These are phyloP conservation scores for Rhagoletis pomonella DNA, from an alignment of 1,140 invertebrate species.

Conservation along the genomic window DNA sequence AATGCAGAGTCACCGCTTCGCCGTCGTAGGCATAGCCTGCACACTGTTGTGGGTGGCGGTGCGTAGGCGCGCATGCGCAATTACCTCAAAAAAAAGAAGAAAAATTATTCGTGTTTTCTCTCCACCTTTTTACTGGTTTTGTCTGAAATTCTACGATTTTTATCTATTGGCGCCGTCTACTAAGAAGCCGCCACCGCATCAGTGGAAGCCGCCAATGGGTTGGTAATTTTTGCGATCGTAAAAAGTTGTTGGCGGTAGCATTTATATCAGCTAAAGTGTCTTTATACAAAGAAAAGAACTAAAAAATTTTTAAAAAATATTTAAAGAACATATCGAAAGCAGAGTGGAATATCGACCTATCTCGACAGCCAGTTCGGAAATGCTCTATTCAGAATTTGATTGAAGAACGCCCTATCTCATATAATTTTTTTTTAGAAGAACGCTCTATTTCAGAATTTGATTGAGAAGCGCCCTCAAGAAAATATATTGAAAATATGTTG, in stretches of 20 bases:
- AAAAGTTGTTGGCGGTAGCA: background rate
- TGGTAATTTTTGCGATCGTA: background rate
- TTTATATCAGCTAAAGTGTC: constrained; percentile 4
- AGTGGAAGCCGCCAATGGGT: background rate
- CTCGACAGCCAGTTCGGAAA: no score
- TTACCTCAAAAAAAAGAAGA: background rate
- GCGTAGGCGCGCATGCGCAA: constrained; percentile 34
- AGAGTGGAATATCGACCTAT: no score
- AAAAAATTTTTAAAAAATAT: background rate
- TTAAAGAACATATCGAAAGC: no score
- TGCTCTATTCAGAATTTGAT: no score
- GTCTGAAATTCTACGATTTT: constrained; percentile 20
- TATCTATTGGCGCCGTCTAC: constrained; percentile 50
- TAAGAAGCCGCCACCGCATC: background rate
- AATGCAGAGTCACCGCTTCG: background rate
- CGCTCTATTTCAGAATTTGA: no score
- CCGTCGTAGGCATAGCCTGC: background rate
- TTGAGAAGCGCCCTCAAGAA: no score
- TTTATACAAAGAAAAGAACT: background rate
- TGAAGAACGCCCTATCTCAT: no score
- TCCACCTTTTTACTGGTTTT: background rate
- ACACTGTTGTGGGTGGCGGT: constrained; percentile 8
- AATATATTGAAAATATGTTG: no score
- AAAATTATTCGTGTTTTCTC: background rate
- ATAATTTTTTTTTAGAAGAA: no score